A percentile compares a stretch with the other conserved stretches of the same genome.
These are phyloP conservation scores for Calcarius lapponicus DNA, from an alignment of 2,797 vertebrate species.

Conservation along the genomic window DNA sequence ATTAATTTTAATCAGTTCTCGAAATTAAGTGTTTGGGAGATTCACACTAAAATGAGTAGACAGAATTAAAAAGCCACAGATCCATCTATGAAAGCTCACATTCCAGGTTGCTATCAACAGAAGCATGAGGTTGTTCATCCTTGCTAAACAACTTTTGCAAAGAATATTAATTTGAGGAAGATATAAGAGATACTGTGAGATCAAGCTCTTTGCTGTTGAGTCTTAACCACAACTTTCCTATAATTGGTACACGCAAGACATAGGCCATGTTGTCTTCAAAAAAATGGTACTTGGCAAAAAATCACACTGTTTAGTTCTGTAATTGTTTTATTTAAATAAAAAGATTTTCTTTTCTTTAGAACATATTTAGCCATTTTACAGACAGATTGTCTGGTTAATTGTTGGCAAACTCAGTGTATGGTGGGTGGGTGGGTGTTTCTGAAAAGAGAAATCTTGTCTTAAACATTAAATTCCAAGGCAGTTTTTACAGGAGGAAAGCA, in stretches of 20 bases:
- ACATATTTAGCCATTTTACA: background rate
- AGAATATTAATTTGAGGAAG: background rate
- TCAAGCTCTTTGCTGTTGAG: background rate
- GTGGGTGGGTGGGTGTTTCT: slow-evolving; percentile 1
- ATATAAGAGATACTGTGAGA: background rate
- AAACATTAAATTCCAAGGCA: background rate
- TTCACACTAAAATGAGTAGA: background rate
- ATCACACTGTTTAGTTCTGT: background rate
- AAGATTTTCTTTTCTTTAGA: background rate
- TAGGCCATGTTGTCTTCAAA: background rate
- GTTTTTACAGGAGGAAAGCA: background rate
- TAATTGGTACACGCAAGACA: background rate
- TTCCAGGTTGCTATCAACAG: background rate
- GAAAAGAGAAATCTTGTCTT: background rate
- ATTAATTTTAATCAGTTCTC: background rate
- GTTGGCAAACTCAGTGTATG: slow-evolving; percentile 37
- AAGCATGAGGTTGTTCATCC: background rate
- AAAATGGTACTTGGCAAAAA: background rate
- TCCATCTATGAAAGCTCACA: background rate
- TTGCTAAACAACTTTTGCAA: background rate
- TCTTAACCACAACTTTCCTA: background rate
- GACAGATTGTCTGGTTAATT: slow-evolving; percentile 21
- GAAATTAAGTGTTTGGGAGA: background rate
- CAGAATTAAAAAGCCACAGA: background rate
- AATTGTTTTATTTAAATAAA: background rate